These are phyloP conservation scores for Sebastes flavidus DNA, from an alignment of 2,797 vertebrate species.

Conservation along the genomic window DNA sequence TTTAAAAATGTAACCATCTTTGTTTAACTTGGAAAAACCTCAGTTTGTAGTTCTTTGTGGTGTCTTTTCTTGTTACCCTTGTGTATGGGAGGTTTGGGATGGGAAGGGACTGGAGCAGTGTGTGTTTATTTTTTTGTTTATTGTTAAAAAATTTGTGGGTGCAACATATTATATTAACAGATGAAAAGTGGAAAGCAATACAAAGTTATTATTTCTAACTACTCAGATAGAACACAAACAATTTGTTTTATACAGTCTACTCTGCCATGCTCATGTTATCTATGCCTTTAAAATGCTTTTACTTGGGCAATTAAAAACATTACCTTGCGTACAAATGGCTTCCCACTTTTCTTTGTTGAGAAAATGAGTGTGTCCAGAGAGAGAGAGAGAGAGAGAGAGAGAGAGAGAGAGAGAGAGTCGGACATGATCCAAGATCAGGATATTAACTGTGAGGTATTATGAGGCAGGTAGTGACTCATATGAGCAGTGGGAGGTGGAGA, in stretches of 20 bases:
- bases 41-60: not conserved
- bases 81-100: not conserved
- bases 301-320: not conserved
- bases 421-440: constrained; percentile 39
- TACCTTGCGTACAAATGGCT: constrained; percentile 2
- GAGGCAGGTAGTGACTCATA: constrained; percentile 63
- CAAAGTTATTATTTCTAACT: not conserved
- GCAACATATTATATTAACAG: not conserved
- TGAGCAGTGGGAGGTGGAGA: constrained; percentile 34
- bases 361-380: constrained; percentile 6
- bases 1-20: not conserved
- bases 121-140: not conserved
- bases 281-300: not conserved
- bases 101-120: not conserved
- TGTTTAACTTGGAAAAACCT: not conserved
- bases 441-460: constrained; percentile 47
- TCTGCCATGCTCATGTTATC: not conserved
- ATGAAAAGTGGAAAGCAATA: not conserved
- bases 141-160: not conserved
- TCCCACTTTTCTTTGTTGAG: constrained; percentile 8
- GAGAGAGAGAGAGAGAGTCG: not conserved
- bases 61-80: not conserved
- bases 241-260: not conserved
- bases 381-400: not conserved
- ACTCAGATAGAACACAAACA: not conserved